A percentile compares a stretch with the other conserved stretches of the same genome.
Conservation (phyloP, 2,888 invertebrate species). For the Tinea semifulvella region DNA sequence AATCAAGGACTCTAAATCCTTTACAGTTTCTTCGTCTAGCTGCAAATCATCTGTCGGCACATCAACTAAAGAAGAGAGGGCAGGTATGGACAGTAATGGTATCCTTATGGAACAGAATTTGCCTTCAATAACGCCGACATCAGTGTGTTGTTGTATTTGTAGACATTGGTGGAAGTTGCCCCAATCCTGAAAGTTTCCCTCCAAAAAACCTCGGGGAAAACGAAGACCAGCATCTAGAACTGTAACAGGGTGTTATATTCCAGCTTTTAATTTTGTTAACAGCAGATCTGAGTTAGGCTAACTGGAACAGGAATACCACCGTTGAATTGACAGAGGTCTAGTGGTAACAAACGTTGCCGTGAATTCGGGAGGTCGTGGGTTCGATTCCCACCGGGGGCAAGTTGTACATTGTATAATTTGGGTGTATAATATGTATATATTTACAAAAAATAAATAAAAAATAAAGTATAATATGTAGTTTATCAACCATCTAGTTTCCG, state of each 20-base stretch:
- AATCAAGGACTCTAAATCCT: not conserved
- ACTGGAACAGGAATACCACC: too few relatives aligned
- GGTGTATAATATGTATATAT: too few relatives aligned
- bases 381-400: too few relatives aligned
- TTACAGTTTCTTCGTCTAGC: not conserved
- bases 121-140: conserved; percentile 30
- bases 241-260: conserved; percentile 20
- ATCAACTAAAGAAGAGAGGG: not conserved
- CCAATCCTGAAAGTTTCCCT: conserved; percentile 27
- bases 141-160: conserved; percentile 23
- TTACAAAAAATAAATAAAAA: too few relatives aligned
- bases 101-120: conserved; percentile 40
- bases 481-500: too few relatives aligned
- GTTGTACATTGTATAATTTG: too few relatives aligned
- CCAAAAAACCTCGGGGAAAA: conserved; percentile 34
- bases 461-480: too few relatives aligned
- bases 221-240: conserved; percentile 39
- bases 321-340: too few relatives aligned
- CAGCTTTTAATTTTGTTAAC: too few relatives aligned
- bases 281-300: too few relatives aligned
- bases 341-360: too few relatives aligned
- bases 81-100: conserved; percentile 21
- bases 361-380: too few relatives aligned
- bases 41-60: not conserved
- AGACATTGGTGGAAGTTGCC: conserved; percentile 41